Evolutionary conservation across 2,888 invertebrate species (phyloP).

Genomic region (Mamestra brassicae): DNA sequence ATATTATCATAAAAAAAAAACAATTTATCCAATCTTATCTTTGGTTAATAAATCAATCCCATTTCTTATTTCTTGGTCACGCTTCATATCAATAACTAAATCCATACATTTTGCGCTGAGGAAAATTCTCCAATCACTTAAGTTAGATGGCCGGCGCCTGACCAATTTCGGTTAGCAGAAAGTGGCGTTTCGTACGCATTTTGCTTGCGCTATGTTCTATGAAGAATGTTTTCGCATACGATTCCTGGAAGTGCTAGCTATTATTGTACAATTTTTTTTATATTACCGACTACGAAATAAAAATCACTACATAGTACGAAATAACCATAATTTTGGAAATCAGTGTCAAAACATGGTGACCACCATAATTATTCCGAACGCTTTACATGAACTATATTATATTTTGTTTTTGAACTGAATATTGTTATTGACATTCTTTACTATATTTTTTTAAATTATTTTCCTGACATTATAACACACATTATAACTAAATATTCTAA

Average conservation of each 20-base stretch:
- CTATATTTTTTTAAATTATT: too few relatives aligned
- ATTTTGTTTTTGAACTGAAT: too few relatives aligned
- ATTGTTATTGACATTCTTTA: too few relatives aligned
- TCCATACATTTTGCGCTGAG: slow-evolving; percentile 45
- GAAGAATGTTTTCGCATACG: slow-evolving; percentile 27
- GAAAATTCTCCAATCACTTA: slow-evolving; percentile 64
- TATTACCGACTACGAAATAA: too few relatives aligned
- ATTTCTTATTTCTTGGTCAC: slow-evolving; percentile 23
- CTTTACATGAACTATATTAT: too few relatives aligned
- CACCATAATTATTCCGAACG: neutral
- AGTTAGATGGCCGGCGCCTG: slow-evolving; percentile 53
- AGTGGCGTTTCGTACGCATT: slow-evolving; percentile 57
- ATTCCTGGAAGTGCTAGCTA: slow-evolving; percentile 44
- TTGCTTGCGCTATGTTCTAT: slow-evolving; percentile 45
- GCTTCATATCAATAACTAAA: slow-evolving; percentile 48
- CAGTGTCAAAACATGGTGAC: neutral
- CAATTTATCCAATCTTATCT: slow-evolving; percentile 24
- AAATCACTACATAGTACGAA: neutral
- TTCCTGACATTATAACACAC: too few relatives aligned
- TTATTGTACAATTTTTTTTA: neutral
- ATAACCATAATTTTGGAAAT: too few relatives aligned
- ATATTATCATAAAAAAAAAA: neutral
- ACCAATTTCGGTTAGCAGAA: slow-evolving; percentile 60
- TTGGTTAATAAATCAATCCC: slow-evolving; percentile 41
- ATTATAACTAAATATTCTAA: too few relatives aligned